phyloP scores from a whole-genome alignment of 2,888 invertebrate genomes.

The Gortyna flavago region DNA sequence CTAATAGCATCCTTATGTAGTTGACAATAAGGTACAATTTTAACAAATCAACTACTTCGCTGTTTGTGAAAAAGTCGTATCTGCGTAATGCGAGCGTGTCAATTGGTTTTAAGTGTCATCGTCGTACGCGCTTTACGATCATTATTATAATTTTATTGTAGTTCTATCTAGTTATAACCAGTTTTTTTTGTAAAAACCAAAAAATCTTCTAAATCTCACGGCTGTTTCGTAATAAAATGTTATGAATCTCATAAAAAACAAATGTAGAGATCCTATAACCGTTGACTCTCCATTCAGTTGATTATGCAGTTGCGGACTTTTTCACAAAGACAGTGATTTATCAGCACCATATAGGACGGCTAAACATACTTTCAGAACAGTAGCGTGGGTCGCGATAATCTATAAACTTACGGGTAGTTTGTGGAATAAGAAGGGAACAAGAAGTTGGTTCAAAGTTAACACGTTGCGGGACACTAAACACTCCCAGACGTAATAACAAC shows the following conservation, averaged over 20 bases:
- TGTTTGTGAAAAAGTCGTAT: slow-evolving; percentile 28
- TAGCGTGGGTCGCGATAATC: neutral
- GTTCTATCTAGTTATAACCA: neutral
- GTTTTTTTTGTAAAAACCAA: neutral
- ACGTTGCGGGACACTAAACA: neutral
- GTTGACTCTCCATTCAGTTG: neutral
- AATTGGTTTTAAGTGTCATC: neutral
- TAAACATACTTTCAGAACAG: neutral
- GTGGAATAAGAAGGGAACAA: neutral
- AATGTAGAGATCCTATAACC: neutral
- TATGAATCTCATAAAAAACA: neutral
- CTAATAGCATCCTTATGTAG: slow-evolving; percentile 58
- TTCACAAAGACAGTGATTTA: slow-evolving; percentile 21
- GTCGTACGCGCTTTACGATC: neutral
- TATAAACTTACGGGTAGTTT: neutral
- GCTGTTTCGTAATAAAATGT: slow-evolving; percentile 10
- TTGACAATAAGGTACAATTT: slow-evolving; percentile 63
- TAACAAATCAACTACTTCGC: slow-evolving; percentile 13
- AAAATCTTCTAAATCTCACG: neutral
- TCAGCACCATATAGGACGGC: slow-evolving; percentile 26
- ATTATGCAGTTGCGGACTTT: slow-evolving; percentile 9
- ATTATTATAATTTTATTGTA: neutral
- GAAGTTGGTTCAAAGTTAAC: neutral
- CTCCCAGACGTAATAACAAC: no score
- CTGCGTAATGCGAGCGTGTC: slow-evolving; percentile 1